Conservation (phyloP, 2,797 vertebrate species). For the Anniella stebbinsi region DNA sequence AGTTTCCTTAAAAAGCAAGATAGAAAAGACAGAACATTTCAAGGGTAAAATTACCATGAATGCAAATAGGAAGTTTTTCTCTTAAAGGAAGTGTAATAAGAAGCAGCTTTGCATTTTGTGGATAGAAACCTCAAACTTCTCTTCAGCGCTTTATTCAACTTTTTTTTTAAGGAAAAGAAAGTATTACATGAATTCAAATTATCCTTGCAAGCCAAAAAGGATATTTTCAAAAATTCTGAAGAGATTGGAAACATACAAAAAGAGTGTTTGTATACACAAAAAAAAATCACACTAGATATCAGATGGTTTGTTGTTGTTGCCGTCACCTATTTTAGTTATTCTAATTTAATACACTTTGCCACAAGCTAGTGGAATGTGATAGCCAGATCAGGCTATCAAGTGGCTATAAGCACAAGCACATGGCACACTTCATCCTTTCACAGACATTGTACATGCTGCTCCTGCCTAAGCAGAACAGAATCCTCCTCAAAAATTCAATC, state of each 20-base stretch:
- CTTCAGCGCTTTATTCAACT: not conserved
- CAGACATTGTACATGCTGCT: not conserved
- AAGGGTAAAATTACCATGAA: constrained; percentile 8
- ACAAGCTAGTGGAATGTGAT: not conserved
- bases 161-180: not conserved
- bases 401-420: not conserved
- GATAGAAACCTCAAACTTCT: not conserved
- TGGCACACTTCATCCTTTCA: not conserved
- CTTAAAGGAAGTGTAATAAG: not conserved
- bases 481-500: not conserved
- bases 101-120: constrained; percentile 21
- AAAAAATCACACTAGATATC: not conserved
- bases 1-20: constrained; percentile 55
- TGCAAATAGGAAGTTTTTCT: constrained; percentile 12
- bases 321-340: not conserved
- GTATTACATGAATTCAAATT: not conserved
- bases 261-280: not conserved
- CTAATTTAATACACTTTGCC: not conserved
- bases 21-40: constrained; percentile 26
- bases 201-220: not conserved
- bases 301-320: not conserved
- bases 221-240: constrained; percentile 7
- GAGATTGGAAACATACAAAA: too few relatives aligned
- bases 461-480: not conserved
- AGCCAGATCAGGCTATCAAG: not conserved